Base-by-base conservation (phyloP, 1,140 invertebrate genomes). In the Steinernema khuongi region DNA sequence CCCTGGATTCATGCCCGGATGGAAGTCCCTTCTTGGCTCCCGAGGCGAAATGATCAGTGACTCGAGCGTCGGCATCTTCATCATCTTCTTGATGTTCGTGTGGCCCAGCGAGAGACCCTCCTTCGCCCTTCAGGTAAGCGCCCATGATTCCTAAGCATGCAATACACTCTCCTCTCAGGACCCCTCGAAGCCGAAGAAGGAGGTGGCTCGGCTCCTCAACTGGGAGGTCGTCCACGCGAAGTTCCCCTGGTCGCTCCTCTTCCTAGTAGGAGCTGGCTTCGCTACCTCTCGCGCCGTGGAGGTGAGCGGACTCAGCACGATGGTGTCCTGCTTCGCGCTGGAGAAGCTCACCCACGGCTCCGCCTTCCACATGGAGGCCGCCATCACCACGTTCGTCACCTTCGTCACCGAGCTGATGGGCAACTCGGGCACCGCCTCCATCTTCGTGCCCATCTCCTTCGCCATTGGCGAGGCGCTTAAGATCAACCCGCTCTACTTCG, bases 401-500 rank as follows among this genome's bases (percentile, higher is more conserved):
- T 66, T 67, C 1, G 31, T 76, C 43, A 78, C 76, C 36, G 76
- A 78, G 41, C 71, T 78, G 36, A 74, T 71, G n/a, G 75, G 72
- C 1, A 78, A 78, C 43, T 50, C 71, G 1, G 76, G 74, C 18
- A 78, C 76, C 28, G 76, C 74, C 60, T 73, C 70, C 29, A 76
- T 78, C 14, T 78, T 78, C 71, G 76, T 78, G 60, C 76, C 76
- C 18, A 75, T 78, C 19, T 68, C 74, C 17, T 78, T 75, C 71
- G 68, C 29, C 32, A 60, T 77, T 18, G 74, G 73, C 26, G 50
- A 0, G 66, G 83, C 1, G 79, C 89, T 0, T 91, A 60, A 60
- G 50, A 60, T 60, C 50, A 60, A 95, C 88, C 94, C 94, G 0
- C 82, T 94, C 71, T 94, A 92, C 85, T 87, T 94, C 80, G 93